phyloP scores from a whole-genome alignment of 2,888 invertebrate species.

The Cataglyphis albicans region DNA sequence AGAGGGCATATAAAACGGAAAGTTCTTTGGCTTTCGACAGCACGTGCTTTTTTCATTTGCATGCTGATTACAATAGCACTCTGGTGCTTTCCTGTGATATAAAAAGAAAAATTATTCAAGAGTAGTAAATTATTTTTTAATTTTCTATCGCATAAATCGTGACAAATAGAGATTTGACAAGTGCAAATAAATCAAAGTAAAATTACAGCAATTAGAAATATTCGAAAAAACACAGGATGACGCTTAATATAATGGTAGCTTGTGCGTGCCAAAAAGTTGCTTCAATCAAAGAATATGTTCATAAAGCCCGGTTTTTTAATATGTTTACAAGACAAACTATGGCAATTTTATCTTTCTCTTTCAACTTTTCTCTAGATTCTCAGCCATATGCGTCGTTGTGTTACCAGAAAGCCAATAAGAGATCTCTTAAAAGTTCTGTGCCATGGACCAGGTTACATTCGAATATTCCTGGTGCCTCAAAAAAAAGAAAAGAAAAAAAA shows the following conservation, averaged over 20 bases:
- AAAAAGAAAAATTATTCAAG: constrained; percentile 63
- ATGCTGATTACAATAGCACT: constrained; percentile 68
- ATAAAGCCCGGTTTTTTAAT: constrained; percentile 52
- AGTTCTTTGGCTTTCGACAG: constrained; percentile 71
- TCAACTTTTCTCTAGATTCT: constrained; percentile 64
- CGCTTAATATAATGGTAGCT: constrained; percentile 64
- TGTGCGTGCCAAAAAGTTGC: constrained; percentile 75
- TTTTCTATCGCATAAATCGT: constrained; percentile 18
- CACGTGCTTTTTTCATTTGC: constrained; percentile 68
- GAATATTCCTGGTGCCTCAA: constrained; percentile 64
- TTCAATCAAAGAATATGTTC: constrained; percentile 65
- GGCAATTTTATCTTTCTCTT: constrained; percentile 49
- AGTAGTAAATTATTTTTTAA: constrained; percentile 60
- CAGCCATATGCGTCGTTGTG: constrained; percentile 67
- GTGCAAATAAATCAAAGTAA: constrained; percentile 50
- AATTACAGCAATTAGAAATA: constrained; percentile 26
- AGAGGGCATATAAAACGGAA: constrained; percentile 63
- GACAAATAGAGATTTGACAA: constrained; percentile 45
- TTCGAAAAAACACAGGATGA: constrained; percentile 43
- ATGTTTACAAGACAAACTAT: constrained; percentile 47
- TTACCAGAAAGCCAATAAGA: constrained; percentile 68
- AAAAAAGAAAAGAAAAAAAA: constrained; percentile 54
- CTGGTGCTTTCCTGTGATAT: constrained; percentile 78
- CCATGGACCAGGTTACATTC: constrained; percentile 70
- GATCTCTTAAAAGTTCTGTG: constrained; percentile 68